These are phyloP conservation scores for Periplaneta americana DNA, from an alignment of 1,140 invertebrate genomes.

Conservation along the genomic window DNA sequence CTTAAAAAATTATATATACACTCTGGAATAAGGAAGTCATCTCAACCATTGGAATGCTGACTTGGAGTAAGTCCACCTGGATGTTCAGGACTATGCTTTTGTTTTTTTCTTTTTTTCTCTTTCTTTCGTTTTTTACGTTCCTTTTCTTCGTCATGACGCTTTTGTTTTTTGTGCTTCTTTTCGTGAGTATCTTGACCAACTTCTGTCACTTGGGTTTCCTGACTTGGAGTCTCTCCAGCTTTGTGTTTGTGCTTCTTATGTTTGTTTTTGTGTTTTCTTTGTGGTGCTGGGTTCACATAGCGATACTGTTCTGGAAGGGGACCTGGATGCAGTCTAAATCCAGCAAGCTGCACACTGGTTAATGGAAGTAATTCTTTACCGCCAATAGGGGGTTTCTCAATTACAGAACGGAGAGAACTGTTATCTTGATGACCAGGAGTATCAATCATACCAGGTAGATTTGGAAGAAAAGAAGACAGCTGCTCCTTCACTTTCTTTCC, in stretches of 20 bases:
- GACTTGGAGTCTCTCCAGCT: constrained; percentile 66
- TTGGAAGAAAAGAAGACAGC: constrained; percentile 89
- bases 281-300: constrained; percentile 84
- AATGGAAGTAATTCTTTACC: constrained; percentile 90
- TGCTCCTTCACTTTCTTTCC: constrained; percentile 96
- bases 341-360: constrained; percentile 81
- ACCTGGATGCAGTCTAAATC: constrained; percentile 93
- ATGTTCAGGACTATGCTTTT: constrained; percentile 88
- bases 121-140: constrained; percentile 92
- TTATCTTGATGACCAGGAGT: constrained; percentile 70
- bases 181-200: constrained; percentile 78
- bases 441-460: constrained; percentile 91
- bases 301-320: constrained; percentile 94
- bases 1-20: background rate
- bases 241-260: constrained; percentile 95
- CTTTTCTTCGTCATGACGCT: constrained; percentile 89
- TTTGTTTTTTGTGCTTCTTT: constrained; percentile 95
- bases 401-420: constrained; percentile 88
- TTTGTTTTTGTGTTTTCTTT: constrained; percentile 90
- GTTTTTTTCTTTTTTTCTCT: constrained; percentile 92
- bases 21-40: background rate
- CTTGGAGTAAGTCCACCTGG: constrained; percentile 62
- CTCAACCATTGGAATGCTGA: constrained; percentile 58
- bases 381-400: constrained; percentile 95
- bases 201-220: constrained; percentile 57